These are phyloP conservation scores for Oceanodroma tethys DNA, from an alignment of 2,113 vertebrate species.

Conservation along the genomic window DNA sequence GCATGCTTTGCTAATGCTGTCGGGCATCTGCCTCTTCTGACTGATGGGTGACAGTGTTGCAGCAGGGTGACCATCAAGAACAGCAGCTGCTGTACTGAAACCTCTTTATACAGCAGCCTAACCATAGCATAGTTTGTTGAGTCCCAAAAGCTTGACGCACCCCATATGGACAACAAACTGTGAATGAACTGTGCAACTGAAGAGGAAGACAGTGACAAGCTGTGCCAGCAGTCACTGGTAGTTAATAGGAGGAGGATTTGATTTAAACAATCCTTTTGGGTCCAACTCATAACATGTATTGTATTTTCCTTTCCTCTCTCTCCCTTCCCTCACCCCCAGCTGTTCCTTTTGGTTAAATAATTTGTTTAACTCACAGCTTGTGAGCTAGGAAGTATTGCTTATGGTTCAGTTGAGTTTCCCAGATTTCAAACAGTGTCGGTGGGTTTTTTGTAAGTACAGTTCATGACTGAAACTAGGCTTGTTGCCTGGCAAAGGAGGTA, in stretches of 20 bases:
- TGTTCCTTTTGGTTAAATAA: neutral
- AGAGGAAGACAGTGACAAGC: neutral
- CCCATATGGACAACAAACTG: neutral
- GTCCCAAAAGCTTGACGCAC: neutral
- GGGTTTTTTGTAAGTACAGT: neutral
- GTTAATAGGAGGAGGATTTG: neutral
- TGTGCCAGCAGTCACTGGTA: neutral
- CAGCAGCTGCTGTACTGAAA: neutral
- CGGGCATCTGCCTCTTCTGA: fast-evolving
- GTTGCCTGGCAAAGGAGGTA: neutral
- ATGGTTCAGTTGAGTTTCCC: neutral
- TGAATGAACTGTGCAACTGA: neutral
- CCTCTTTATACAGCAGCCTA: neutral
- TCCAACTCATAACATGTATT: neutral
- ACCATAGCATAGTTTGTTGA: neutral
- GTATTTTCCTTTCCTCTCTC: neutral
- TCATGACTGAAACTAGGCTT: neutral
- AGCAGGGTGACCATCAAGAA: neutral
- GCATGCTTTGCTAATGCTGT: neutral
- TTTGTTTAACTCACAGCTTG: neutral
- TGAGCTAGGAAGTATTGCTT: neutral
- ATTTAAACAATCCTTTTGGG: neutral
- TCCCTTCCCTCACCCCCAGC: neutral
- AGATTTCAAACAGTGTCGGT: neutral
- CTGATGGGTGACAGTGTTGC: neutral